Conservation (phyloP, 2,113 vertebrate genomes). For the Colistium nudipinnis region DNA sequence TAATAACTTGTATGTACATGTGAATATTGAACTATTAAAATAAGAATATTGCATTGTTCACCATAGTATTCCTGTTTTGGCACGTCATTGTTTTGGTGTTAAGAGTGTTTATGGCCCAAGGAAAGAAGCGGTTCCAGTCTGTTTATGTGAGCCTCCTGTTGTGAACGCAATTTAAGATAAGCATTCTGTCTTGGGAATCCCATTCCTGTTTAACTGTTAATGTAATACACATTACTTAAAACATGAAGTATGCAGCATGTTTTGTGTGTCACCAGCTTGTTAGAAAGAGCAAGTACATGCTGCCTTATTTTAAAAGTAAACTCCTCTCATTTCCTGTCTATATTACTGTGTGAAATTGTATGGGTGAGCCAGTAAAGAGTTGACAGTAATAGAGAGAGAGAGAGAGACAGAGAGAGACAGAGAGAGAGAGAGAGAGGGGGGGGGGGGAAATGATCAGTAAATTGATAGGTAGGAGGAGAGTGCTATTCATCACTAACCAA, state of each 20-base stretch:
- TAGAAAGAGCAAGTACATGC: not conserved
- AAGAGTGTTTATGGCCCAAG: too few relatives aligned
- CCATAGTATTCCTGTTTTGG: too few relatives aligned
- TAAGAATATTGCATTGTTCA: too few relatives aligned
- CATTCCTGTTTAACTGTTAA: too few relatives aligned
- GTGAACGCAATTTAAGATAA: too few relatives aligned
- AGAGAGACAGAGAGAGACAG: constrained; percentile 39
- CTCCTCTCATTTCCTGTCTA: constrained; percentile 53
- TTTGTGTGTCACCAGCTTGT: not conserved
- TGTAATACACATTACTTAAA: too few relatives aligned
- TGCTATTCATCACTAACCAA: constrained; percentile 71
- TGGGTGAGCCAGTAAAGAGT: constrained; percentile 26
- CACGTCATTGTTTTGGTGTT: too few relatives aligned
- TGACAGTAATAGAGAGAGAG: constrained; percentile 15
- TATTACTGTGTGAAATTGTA: constrained; percentile 28
- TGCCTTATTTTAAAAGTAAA: constrained; percentile 55
- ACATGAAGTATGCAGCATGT: not conserved
- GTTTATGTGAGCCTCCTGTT: too few relatives aligned
- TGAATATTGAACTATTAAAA: too few relatives aligned
- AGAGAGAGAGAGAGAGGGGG: constrained; percentile 25
- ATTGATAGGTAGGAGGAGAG: constrained; percentile 52
- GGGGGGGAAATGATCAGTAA: constrained; percentile 11
- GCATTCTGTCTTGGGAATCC: too few relatives aligned
- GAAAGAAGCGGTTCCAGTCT: too few relatives aligned
- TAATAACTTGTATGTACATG: too few relatives aligned